Percentiles rank a stretch among this genome's conserved stretches.
Evolutionary conservation across 2,113 vertebrate species (phyloP).

Genomic region (Leiothrix lutea): DNA sequence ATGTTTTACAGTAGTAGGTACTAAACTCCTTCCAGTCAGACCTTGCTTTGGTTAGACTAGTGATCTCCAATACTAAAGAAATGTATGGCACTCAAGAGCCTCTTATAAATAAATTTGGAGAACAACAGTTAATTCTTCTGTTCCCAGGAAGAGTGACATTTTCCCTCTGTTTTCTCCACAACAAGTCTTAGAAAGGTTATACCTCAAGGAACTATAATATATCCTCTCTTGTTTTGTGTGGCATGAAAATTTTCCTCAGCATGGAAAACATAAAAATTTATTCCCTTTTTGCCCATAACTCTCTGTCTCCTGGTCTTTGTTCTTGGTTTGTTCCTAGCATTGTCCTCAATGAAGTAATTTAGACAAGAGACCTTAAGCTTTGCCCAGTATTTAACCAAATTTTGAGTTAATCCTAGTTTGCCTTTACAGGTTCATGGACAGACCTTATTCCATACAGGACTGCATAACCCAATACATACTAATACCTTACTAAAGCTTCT

Average conservation of each 20-base stretch:
- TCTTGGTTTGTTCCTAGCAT: not conserved
- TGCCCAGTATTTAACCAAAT: not conserved
- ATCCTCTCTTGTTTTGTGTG: not conserved
- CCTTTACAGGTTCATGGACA: not conserved
- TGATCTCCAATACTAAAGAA: not conserved
- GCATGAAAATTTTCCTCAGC: not conserved
- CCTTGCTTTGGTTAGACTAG: not conserved
- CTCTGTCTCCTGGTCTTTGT: not conserved
- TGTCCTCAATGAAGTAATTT: not conserved
- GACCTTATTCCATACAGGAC: not conserved
- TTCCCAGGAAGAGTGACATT: not conserved
- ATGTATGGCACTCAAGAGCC: not conserved
- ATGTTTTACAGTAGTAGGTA: not conserved
- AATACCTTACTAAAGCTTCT: not conserved
- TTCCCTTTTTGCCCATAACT: not conserved
- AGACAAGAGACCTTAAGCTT: not conserved
- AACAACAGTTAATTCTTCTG: not conserved
- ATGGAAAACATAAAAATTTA: not conserved
- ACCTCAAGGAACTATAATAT: not conserved
- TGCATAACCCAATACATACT: too few relatives aligned
- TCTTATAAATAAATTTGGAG: not conserved
- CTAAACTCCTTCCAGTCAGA: not conserved
- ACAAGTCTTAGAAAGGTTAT: not conserved
- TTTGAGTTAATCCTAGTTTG: not conserved
- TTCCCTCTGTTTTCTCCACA: not conserved